Conservation (phyloP, 1,140 invertebrate species). For the Caenorhabditis tropicalis region DNA sequence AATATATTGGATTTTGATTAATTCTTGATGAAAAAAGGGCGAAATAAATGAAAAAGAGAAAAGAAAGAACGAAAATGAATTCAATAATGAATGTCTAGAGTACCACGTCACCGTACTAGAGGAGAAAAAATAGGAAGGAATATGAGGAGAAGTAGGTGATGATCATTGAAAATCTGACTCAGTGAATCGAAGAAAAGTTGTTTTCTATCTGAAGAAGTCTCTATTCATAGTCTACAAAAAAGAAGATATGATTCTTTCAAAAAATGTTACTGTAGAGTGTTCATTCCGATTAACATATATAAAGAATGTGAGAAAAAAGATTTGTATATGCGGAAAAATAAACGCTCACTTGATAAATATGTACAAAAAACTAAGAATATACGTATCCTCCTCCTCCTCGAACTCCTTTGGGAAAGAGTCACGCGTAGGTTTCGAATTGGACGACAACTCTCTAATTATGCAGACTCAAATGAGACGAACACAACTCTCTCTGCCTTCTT, state of each 20-base stretch:
- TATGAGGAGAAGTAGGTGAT: neutral
- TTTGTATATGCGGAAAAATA: too few relatives aligned
- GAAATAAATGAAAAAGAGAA: neutral
- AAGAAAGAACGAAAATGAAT: neutral
- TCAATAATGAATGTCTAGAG: neutral
- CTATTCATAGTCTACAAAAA: too few relatives aligned
- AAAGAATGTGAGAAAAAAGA: too few relatives aligned
- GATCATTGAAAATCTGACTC: too few relatives aligned
- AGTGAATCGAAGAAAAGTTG: too few relatives aligned
- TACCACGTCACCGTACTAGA: neutral
- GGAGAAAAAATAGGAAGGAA: neutral
- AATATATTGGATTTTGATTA: constrained; percentile 13
- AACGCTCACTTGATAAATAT: neutral
- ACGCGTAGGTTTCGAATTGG: neutral
- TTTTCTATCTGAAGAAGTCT: too few relatives aligned
- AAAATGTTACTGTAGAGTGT: too few relatives aligned
- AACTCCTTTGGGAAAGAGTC: neutral
- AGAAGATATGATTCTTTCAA: too few relatives aligned
- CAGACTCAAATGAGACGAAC: neutral
- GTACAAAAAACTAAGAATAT: neutral
- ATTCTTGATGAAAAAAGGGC: neutral
- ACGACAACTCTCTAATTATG: neutral
- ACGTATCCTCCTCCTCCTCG: too few relatives aligned
- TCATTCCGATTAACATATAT: too few relatives aligned
- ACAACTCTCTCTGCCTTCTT: too few relatives aligned